Evolutionary conservation across 2,113 vertebrate species (phyloP).

Genomic region (Kryptolebias marmoratus): DNA sequence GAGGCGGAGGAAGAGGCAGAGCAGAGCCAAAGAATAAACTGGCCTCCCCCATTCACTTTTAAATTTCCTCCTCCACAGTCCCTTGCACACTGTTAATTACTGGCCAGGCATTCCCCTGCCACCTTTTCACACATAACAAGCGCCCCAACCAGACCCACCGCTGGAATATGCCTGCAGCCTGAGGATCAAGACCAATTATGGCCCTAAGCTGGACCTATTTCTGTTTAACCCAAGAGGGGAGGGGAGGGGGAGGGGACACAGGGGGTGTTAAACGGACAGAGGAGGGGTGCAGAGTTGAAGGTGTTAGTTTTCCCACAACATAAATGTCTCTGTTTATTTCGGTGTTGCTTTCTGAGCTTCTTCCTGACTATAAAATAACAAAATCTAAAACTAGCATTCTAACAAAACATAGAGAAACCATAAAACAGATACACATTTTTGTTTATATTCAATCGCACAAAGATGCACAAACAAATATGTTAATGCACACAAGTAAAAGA

Average conservation of each 20-base stretch:
- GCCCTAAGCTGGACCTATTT: constrained; percentile 92
- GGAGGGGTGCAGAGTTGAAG: constrained; percentile 78
- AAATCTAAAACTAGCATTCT: constrained; percentile 16
- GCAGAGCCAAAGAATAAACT: constrained; percentile 88
- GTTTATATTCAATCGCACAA: constrained; percentile 4
- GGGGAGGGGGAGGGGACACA: constrained; percentile 58
- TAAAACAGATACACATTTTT: constrained; percentile 12
- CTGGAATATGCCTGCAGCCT: constrained; percentile 94
- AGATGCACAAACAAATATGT: background rate
- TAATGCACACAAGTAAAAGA: background rate
- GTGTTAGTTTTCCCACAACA: constrained; percentile 81
- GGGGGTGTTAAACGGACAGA: constrained; percentile 66
- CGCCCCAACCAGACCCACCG: constrained; percentile 87
- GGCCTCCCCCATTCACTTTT: constrained; percentile 96
- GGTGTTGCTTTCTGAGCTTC: constrained; percentile 53
- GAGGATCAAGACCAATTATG: constrained; percentile 98
- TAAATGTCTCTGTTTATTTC: constrained; percentile 72
- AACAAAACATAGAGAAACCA: constrained; percentile 16
- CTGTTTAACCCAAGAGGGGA: constrained; percentile 76
- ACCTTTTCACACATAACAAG: constrained; percentile 89
- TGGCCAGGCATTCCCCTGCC: constrained; percentile 92
- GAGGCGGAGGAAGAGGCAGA: constrained; percentile 78
- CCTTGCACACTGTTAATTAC: constrained; percentile 97
- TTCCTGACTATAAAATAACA: constrained; percentile 29
- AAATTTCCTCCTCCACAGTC: constrained; percentile 95